Conservation (phyloP, 1,140 invertebrate species). For the Drosophila obscura region DNA sequence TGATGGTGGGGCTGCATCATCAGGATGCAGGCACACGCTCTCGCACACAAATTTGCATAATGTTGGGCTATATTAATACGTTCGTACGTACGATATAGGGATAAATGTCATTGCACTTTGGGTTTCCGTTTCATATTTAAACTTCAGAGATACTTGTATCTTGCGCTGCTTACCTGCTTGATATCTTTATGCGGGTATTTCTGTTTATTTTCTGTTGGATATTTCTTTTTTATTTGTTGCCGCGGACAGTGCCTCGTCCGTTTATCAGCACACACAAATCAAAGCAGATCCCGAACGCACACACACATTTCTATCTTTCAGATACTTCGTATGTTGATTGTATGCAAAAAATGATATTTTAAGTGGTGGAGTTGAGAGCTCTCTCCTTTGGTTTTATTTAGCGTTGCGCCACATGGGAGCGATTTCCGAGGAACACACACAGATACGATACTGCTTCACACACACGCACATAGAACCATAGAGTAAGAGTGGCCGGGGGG, state of each 20-base stretch:
- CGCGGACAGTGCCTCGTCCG: constrained; percentile 42
- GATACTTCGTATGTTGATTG: constrained; percentile 50
- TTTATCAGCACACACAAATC: constrained; percentile 66
- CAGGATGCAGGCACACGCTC: constrained; percentile 52
- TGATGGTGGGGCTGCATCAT: constrained; percentile 32
- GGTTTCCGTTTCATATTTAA: constrained; percentile 10
- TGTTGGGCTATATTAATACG: constrained; percentile 43
- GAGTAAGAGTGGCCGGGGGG: constrained; percentile 7
- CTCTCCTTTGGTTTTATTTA: constrained; percentile 40
- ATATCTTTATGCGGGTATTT: constrained; percentile 30
- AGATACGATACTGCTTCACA: constrained; percentile 16
- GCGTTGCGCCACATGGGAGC: constrained; percentile 73
- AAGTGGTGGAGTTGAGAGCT: constrained; percentile 18
- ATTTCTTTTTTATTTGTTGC: constrained; percentile 33
- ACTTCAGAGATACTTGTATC: constrained; percentile 37
- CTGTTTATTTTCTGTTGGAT: constrained; percentile 17
- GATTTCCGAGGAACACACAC: constrained; percentile 61
- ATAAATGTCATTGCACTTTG: constrained; percentile 59
- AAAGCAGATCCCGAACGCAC: constrained; percentile 36
- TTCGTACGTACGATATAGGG: constrained; percentile 8
- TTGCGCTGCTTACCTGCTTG: constrained; percentile 50
- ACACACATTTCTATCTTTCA: constrained; percentile 14
- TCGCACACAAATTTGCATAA: constrained; percentile 65
- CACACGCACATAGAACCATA: constrained; percentile 9
- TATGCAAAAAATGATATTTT: constrained; percentile 63